Evolutionary conservation across 1,140 invertebrate genomes (phyloP), one percentile per base, ranked within the genome.

Genomic region (Drosophila arawakana): DNA sequence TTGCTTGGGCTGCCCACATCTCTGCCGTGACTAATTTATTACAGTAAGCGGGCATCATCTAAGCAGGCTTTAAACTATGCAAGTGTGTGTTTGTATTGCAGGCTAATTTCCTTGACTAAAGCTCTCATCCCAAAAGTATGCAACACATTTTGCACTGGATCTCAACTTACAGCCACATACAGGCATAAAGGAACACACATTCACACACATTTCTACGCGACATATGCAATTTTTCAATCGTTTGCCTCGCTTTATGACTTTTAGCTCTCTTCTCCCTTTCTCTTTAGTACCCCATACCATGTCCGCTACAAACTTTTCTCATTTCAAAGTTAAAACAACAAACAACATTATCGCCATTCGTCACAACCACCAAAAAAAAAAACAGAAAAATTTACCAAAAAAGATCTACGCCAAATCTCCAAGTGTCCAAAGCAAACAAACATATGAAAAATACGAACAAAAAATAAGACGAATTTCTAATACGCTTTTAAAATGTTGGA

Each of bases 301-400:
- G 7, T 8, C 75, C 46, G 62, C 81, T 62, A 44, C 61, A 88
- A 89, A 89, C 81, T 89, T 89, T 89, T 89, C 84, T 89, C 84
- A 89, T 89, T 89, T 89, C 85, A 76, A 88, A 88, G 78, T 89
- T 89, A 74, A 84, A 88, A 88, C 75, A 86, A 86, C 75, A 88
- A 84, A 84, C 85, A 80, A 79, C 74, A 84, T 90, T 89, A 89
- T 89, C 84, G 85, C 77, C 84, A 89, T 89, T 84, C 85, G 85
- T 89, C 84, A 89, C 68, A 73, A 50, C 62, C 49, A 75, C 71
- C 18, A 21, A 21, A 82, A 77, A 25, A 50, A 72, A 50, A 65
- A 50, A 63, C 9, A 46, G 43, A 43, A 30, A 30, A 30, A 30
- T 30, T 7, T 15, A 34, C 5, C 25, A 47, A 66, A 25, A 46